Percentiles rank a stretch among this genome's conserved stretches.
Evolutionary conservation across 53 echinoderm and acorn worm genomes (phyloP).

Genomic region (Paracentrotus lividus): DNA sequence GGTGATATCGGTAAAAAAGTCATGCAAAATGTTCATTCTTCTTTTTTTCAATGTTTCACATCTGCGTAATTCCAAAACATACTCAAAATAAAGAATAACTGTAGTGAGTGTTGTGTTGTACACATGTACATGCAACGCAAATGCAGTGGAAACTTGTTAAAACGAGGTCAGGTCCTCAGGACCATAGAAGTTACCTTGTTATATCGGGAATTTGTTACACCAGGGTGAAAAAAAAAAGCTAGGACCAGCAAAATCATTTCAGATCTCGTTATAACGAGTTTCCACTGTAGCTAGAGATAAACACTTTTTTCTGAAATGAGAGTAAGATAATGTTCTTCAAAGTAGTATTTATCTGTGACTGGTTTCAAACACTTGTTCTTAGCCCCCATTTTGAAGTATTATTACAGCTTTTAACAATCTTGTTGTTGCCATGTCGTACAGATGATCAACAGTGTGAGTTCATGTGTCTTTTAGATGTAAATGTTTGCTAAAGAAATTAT

Average conservation of each 20-base stretch:
- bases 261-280: too few relatives aligned
- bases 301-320: not conserved
- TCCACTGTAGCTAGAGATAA: not conserved
- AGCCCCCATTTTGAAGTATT: not conserved
- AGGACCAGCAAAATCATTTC: too few relatives aligned
- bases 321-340: not conserved
- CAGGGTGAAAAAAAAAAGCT: too few relatives aligned
- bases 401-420: not conserved
- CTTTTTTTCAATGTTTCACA: too few relatives aligned
- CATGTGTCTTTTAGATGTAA: not conserved
- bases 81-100: not conserved
- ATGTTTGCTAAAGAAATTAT: not conserved
- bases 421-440: conserved; percentile 34
- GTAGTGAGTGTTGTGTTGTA: not conserved
- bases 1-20: too few relatives aligned
- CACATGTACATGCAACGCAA: not conserved
- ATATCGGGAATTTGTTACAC: too few relatives aligned
- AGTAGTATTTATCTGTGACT: conserved; percentile 29
- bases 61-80: too few relatives aligned
- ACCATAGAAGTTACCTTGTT: too few relatives aligned
- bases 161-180: too few relatives aligned
- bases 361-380: not conserved
- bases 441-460: not conserved
- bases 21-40: too few relatives aligned
- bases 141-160: too few relatives aligned